Percentiles rank a stretch among this genome's conserved stretches.
These are phyloP conservation scores for Zoanthus solanderi DNA, from an alignment of 92 coral and sea anemone species.

Conservation along the genomic window DNA sequence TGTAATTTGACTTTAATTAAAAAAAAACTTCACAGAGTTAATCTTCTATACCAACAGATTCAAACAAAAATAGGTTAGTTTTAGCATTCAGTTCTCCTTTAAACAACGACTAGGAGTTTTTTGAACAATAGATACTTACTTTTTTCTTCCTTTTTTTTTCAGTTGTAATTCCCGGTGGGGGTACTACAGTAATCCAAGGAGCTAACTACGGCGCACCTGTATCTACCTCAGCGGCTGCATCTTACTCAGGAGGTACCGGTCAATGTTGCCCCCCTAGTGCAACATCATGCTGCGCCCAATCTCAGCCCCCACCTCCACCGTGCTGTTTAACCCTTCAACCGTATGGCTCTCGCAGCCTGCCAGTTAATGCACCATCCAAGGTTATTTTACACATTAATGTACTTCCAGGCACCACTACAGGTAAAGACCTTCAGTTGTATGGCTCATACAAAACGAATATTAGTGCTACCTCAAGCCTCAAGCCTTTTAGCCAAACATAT, in stretches of 20 bases:
- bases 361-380: conserved; percentile 48
- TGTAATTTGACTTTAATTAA: no score
- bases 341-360: conserved; percentile 37
- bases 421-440: not conserved
- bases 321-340: conserved; percentile 45
- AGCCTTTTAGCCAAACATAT: no score
- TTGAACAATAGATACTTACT: no score
- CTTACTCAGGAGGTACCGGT: not conserved
- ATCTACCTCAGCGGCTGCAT: not conserved
- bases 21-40: no score
- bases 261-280: conserved; percentile 5
- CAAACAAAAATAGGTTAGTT: no score
- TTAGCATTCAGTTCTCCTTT: no score
- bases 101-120: no score
- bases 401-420: conserved; percentile 36
- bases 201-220: conserved; percentile 9
- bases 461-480: not conserved
- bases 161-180: conserved; percentile 36
- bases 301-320: conserved; percentile 30
- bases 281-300: conserved; percentile 18
- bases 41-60: no score
- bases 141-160: not conserved
- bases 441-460: conserved; percentile 18
- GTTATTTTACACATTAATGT: conserved; percentile 39
- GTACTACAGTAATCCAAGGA: conserved; percentile 39